Percentiles rank a stretch among this genome's conserved stretches.
Conservation (phyloP, 2,888 invertebrate species). For the Diarsia dahlii region DNA sequence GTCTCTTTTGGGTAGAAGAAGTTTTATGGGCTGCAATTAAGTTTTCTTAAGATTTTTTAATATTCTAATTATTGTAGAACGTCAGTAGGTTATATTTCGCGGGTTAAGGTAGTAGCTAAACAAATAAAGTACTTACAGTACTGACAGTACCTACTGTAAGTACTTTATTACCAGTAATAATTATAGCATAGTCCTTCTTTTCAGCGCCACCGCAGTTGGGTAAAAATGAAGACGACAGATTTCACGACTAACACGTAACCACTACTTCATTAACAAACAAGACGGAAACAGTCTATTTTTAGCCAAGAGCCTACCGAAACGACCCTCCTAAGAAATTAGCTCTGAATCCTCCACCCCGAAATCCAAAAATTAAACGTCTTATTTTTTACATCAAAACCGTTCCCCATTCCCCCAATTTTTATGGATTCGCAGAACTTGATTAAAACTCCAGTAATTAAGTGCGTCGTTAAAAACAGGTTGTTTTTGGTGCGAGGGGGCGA, state of each 20-base stretch:
- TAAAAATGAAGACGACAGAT: background rate
- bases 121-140: no score
- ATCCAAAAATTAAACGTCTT: conserved; percentile 33
- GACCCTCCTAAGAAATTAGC: conserved; percentile 34
- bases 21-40: no score
- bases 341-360: background rate
- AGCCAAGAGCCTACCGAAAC: conserved; percentile 21
- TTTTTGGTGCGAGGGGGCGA: conserved; percentile 39
- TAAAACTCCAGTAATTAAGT: conserved; percentile 63
- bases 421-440: conserved; percentile 55
- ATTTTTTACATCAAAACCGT: conserved; percentile 43
- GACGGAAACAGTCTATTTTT: conserved; percentile 21
- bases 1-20: no score
- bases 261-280: conserved; percentile 8
- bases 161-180: no score
- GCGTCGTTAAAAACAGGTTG: conserved; percentile 62
- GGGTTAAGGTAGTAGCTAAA: background rate
- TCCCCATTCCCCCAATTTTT: conserved; percentile 39
- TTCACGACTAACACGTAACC: background rate
- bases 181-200: background rate
- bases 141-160: no score
- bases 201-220: background rate
- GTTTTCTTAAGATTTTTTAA: no score
- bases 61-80: no score
- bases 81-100: background rate